phyloP scores from a whole-genome alignment of 2,113 vertebrate genomes.

The Aegithalos caudatus region DNA sequence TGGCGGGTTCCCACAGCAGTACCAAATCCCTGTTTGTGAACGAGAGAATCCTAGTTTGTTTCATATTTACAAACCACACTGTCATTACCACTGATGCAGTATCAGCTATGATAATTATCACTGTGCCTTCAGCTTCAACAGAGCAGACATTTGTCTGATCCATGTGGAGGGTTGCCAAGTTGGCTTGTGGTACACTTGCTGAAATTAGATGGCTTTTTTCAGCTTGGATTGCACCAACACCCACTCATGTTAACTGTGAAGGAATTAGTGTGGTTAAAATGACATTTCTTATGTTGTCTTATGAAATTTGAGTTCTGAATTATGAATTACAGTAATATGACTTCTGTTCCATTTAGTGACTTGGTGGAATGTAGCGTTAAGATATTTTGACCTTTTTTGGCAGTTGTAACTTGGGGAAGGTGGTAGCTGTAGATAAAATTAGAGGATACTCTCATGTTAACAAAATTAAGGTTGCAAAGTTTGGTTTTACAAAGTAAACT shows the following conservation, averaged over 20 bases:
- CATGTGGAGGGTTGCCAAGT: constrained; percentile 77
- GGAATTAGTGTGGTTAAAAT: constrained; percentile 66
- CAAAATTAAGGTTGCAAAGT: constrained; percentile 59
- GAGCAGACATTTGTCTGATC: constrained; percentile 81
- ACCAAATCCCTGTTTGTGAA: constrained; percentile 78
- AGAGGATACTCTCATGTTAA: constrained; percentile 67
- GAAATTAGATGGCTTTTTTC: constrained; percentile 77
- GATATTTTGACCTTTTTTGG: constrained; percentile 61
- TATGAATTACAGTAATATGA: constrained; percentile 61
- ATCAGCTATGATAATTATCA: constrained; percentile 77
- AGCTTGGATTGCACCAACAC: constrained; percentile 79
- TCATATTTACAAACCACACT: constrained; percentile 85
- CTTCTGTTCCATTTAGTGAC: constrained; percentile 63
- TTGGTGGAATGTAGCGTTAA: constrained; percentile 63
- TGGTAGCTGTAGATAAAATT: constrained; percentile 61
- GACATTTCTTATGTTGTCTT: constrained; percentile 72
- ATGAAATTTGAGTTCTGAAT: constrained; percentile 77
- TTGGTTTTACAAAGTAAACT: constrained; percentile 68
- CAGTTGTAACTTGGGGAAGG: constrained; percentile 41
- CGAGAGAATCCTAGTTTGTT: constrained; percentile 74
- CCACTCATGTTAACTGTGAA: constrained; percentile 76
- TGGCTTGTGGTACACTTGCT: constrained; percentile 73
- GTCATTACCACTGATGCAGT: constrained; percentile 76
- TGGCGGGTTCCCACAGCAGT: constrained; percentile 76
- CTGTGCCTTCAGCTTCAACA: constrained; percentile 77